phyloP scores from a whole-genome alignment of 2,113 vertebrate species.

The Junco hyemalis region DNA sequence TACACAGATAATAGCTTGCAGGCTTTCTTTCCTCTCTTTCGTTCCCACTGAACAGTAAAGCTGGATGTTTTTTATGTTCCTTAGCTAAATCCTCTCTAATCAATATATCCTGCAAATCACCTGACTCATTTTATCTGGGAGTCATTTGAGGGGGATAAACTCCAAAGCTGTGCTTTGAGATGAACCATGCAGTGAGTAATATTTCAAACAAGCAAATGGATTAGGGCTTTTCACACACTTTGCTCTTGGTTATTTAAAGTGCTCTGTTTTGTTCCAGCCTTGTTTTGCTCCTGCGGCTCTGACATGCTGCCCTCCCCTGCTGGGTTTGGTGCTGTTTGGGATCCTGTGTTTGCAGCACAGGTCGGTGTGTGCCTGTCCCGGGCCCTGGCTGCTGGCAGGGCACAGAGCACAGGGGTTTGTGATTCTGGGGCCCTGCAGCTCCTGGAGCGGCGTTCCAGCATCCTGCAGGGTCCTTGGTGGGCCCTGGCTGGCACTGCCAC shows the following conservation, averaged over 20 bases:
- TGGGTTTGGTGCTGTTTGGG: neutral
- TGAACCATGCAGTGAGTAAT: neutral
- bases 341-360: neutral
- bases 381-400: neutral
- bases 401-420: neutral
- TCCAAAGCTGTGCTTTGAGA: neutral
- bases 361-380: neutral
- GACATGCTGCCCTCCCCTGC: neutral
- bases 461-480: neutral
- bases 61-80: conserved; percentile 6
- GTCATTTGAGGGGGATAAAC: conserved; percentile 2
- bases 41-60: conserved; percentile 24
- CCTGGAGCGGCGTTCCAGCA: neutral
- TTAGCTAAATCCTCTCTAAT: conserved; percentile 36
- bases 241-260: neutral
- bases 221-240: neutral
- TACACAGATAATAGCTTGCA: neutral
- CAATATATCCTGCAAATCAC: conserved; percentile 55
- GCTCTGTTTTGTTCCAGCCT: neutral
- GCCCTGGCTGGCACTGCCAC: neutral
- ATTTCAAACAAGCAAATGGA: neutral
- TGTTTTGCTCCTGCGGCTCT: neutral
- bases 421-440: neutral
- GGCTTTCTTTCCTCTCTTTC: neutral
- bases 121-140: conserved; percentile 35